Evolutionary conservation across 37 sponge, comb jelly and placozoan genomes (phyloP), one percentile per base, ranked within the genome.

Genomic region (Chondrilla cf. caribensis): DNA sequence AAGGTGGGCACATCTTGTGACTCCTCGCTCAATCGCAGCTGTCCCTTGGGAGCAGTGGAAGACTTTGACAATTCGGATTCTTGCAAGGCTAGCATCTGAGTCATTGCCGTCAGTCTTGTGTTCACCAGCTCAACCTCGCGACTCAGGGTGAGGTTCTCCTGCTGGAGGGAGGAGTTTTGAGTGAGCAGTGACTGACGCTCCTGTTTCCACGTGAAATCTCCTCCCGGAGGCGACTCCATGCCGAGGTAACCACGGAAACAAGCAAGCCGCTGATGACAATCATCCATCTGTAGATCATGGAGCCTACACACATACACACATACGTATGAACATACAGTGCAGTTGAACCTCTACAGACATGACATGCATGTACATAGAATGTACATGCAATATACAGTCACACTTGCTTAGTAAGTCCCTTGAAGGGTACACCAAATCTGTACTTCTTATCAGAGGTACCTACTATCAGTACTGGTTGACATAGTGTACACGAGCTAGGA

Each of bases 151-250:
- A n/a, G n/a, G 2, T 24, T 40, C 25, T 73, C 76, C 31, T 39
- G 76, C 2, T 37, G 24, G 44, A 73, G 41, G 2, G 7, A 7
- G 19, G 21, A 5, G 8, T 3, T 73, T 15, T 39, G 44, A 2
- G 76, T 0, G 3, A 73, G 76, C 24, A 73, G 76, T 9, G 21
- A n/a, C 24, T 17, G n/a, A 37, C 76, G 38, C 43, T 73, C 76
- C 41, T 40, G 21, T 25, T 39, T 39, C 76, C 76, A 73, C 1
- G 76, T 37, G 76, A 73, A 73, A 25, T 73, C 76, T n/a, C 44
- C 76, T 19, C 40, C 44, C 0, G 76, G 76, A 39, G 76, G 76
- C n/a, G 41, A 8, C 6, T 39, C 41, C n/a, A 37, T 39, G 19
- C 76, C 76, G 19, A 38, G 38, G 41, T 73, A 73, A 25, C 25